A percentile compares a stretch with the other conserved stretches of the same genome.
These are phyloP conservation scores for Oophaga sylvatica DNA, from an alignment of 2,797 vertebrate genomes.

Conservation along the genomic window DNA sequence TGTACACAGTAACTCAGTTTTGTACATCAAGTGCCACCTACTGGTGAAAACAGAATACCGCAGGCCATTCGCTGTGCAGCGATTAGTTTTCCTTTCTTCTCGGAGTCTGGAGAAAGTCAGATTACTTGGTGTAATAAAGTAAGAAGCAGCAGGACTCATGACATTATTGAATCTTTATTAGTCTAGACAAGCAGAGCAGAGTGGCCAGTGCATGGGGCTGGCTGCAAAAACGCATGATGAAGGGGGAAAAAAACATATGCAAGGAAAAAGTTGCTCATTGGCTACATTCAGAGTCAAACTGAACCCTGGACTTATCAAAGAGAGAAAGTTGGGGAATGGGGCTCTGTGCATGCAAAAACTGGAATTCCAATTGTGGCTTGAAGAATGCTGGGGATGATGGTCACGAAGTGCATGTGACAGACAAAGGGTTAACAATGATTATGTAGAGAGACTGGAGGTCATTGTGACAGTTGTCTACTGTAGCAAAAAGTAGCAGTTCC, in stretches of 20 bases:
- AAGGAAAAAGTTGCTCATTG: conserved; percentile 31
- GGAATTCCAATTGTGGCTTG: neutral
- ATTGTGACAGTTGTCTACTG: neutral
- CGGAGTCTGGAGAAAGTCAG: conserved; percentile 39
- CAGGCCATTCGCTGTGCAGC: too few relatives aligned
- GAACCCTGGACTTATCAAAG: conserved; percentile 4
- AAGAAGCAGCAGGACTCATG: neutral
- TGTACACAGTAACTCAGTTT: too few relatives aligned
- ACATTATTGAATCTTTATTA: conserved; percentile 56
- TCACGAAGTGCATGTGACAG: neutral
- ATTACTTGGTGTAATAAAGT: conserved; percentile 22
- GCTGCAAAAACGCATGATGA: conserved; percentile 28
- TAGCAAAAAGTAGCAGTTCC: conserved; percentile 3
- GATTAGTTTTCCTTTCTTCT: too few relatives aligned
- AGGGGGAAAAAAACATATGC: neutral
- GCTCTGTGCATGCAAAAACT: neutral
- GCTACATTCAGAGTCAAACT: conserved; percentile 53
- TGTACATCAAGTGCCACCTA: too few relatives aligned
- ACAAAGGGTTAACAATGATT: neutral
- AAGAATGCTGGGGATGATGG: neutral
- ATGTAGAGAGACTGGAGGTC: neutral
- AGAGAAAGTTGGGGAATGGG: neutral
- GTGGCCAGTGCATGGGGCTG: conserved; percentile 48
- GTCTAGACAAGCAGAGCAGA: conserved; percentile 55
- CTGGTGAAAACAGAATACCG: too few relatives aligned